Percentiles rank a stretch among this genome's conserved stretches.
Evolutionary conservation across 2,797 vertebrate species (phyloP).

Genomic region (Gephyroberyx darwinii): DNA sequence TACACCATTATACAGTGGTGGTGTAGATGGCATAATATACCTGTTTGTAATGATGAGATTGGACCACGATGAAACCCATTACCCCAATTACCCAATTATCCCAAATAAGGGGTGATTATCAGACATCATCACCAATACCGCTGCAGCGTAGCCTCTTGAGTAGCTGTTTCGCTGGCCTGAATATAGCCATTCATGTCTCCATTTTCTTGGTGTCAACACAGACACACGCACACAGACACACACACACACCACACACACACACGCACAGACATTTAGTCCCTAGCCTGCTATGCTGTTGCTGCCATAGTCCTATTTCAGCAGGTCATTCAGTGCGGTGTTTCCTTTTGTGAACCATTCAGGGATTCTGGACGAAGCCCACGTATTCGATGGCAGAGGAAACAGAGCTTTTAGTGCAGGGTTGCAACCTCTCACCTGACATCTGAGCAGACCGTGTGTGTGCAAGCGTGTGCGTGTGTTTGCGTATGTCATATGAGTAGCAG

Average conservation of each 20-base stretch:
- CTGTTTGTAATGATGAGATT: conserved; percentile 61
- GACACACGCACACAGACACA: conserved; percentile 26
- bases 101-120: conserved; percentile 75
- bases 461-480: background rate
- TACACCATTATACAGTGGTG: conserved; percentile 27
- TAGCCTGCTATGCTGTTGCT: conserved; percentile 11
- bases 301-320: conserved; percentile 54
- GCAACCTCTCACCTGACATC: conserved; percentile 64
- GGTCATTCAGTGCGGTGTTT: conserved; percentile 42
- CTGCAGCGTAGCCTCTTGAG: conserved; percentile 30
- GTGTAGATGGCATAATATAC: conserved; percentile 52
- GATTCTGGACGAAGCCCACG: conserved; percentile 28
- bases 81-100: conserved; percentile 77
- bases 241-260: conserved; percentile 28
- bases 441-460: conserved; percentile 54
- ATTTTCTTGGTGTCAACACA: conserved; percentile 63
- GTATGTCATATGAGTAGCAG: conserved; percentile 46
- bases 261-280: conserved; percentile 28
- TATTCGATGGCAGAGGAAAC: conserved; percentile 63
- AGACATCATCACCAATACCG: conserved; percentile 55
- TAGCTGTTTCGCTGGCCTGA: conserved; percentile 44
- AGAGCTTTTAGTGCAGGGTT: conserved; percentile 65
- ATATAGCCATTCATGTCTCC: conserved; percentile 61
- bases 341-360: conserved; percentile 48
- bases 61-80: conserved; percentile 64